phyloP scores from a whole-genome alignment of 2,888 invertebrate genomes.

The Apamea monoglypha region DNA sequence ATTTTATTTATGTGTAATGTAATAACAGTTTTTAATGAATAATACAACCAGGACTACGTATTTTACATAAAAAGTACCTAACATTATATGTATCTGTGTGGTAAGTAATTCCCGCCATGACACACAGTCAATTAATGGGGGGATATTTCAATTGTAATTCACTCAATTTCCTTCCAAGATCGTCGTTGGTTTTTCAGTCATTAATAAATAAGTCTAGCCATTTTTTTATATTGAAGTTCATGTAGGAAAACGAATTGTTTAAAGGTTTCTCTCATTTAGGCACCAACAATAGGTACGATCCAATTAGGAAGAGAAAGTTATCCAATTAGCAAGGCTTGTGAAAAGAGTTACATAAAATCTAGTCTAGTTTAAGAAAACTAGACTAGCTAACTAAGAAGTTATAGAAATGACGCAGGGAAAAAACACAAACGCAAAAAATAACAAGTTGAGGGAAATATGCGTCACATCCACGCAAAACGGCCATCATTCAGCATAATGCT shows the following conservation, averaged over 20 bases:
- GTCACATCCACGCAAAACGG: not conserved
- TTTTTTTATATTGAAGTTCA: not conserved
- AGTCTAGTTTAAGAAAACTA: not conserved
- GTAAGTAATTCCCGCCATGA: not conserved
- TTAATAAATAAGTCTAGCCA: not conserved
- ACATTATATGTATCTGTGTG: not conserved
- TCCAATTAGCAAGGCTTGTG: not conserved
- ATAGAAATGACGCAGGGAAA: not conserved
- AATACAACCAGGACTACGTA: not conserved
- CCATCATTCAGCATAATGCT: not conserved
- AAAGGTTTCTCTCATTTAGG: not conserved
- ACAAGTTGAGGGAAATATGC: not conserved
- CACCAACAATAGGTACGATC: not conserved
- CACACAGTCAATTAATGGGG: constrained; percentile 3
- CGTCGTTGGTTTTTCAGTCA: not conserved
- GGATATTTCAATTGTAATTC: constrained; percentile 14
- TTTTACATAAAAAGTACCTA: not conserved
- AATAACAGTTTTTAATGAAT: constrained; percentile 4
- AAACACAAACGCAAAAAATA: not conserved
- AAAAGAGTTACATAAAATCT: not conserved
- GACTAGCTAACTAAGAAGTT: no score
- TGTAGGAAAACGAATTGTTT: not conserved
- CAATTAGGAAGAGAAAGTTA: not conserved
- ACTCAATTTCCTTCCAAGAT: not conserved
- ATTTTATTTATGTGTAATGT: constrained; percentile 1